Conservation (phyloP, 2,113 vertebrate genomes). For the Cynopterus brachyotis region DNA sequence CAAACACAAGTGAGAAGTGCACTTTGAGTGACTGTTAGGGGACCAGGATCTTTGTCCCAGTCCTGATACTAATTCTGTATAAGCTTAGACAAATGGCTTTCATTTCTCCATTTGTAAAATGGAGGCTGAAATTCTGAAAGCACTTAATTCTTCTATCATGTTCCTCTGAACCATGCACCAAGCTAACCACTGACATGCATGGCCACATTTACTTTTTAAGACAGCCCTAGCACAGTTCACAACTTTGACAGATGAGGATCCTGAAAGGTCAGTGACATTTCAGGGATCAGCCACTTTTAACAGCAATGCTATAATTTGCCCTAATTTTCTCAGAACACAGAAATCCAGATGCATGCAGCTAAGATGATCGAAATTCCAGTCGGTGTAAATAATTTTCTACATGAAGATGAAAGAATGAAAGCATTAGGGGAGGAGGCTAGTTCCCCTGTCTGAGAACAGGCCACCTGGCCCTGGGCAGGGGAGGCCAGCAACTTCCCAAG, state of each 20-base stretch:
- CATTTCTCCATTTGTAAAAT: not conserved
- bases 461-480: not conserved
- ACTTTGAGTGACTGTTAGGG: not conserved
- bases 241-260: not conserved
- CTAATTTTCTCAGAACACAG: not conserved
- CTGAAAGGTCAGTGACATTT: not conserved
- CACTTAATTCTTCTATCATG: not conserved
- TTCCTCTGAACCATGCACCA: not conserved
- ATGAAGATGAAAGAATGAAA: not conserved
- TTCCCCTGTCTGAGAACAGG: not conserved
- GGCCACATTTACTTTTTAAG: not conserved
- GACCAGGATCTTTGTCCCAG: not conserved
- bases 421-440: not conserved
- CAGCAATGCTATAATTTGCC: accelerated
- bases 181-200: accelerated
- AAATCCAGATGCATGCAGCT: not conserved
- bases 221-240: not conserved
- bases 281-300: not conserved
- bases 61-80: not conserved
- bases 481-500: not conserved
- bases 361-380: not conserved
- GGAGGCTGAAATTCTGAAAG: not conserved
- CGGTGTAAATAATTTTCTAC: not conserved
- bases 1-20: not conserved
- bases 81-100: not conserved